Evolutionary conservation across 2,888 invertebrate species (phyloP).

Genomic region (Apamea sordens): DNA sequence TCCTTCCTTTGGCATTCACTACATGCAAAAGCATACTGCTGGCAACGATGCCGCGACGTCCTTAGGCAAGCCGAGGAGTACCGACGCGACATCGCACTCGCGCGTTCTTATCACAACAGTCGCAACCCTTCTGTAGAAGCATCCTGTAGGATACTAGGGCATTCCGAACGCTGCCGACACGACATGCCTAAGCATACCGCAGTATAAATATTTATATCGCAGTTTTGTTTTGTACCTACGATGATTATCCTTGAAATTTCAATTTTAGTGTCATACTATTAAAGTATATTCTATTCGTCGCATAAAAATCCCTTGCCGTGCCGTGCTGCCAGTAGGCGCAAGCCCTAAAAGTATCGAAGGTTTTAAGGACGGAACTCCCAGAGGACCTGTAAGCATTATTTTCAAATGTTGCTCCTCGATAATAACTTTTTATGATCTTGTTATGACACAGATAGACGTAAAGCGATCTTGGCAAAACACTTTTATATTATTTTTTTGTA

Average conservation of each 20-base stretch:
- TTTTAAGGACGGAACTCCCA: constrained; percentile 29
- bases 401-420: constrained; percentile 48
- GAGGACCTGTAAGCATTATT: constrained; percentile 39
- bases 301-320: not conserved
- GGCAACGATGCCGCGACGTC: not conserved
- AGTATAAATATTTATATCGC: too few relatives aligned
- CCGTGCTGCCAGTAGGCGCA: not conserved
- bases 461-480: constrained; percentile 47
- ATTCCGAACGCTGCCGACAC: not conserved
- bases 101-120: not conserved
- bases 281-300: not conserved
- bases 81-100: not conserved
- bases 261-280: not conserved
- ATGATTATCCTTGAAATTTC: not conserved
- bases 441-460: constrained; percentile 56
- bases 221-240: not conserved
- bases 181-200: not conserved
- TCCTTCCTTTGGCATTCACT: not conserved
- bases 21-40: not conserved
- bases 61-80: not conserved
- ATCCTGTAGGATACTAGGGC: not conserved
- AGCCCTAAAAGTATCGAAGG: constrained; percentile 6
- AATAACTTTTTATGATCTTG: constrained; percentile 63
- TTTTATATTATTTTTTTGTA: constrained; percentile 38
- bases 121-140: not conserved